These are phyloP conservation scores for Sylvia atricapilla DNA, from an alignment of 2,113 vertebrate species.

Conservation along the genomic window DNA sequence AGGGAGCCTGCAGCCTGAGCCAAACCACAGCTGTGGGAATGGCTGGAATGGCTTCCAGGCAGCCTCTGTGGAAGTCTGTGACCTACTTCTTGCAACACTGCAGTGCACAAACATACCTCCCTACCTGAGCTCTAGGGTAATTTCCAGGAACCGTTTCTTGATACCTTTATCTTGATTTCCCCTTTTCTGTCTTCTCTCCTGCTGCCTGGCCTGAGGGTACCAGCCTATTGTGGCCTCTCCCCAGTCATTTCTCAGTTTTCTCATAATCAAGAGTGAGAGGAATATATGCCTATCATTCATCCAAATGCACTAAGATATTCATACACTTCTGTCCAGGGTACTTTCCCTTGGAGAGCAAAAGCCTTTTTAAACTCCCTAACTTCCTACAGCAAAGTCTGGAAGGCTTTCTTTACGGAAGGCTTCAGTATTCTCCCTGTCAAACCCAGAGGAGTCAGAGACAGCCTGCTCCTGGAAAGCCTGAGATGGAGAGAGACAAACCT, in stretches of 20 bases:
- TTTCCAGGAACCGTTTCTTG: neutral
- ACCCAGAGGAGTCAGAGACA: neutral
- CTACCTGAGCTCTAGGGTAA: neutral
- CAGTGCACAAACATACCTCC: neutral
- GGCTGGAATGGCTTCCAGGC: neutral
- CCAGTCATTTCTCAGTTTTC: neutral
- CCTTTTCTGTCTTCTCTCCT: neutral
- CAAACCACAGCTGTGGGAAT: slow-evolving; percentile 21
- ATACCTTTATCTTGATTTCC: neutral
- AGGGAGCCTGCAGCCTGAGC: neutral
- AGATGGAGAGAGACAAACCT: neutral
- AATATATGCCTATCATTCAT: neutral
- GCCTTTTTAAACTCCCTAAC: neutral
- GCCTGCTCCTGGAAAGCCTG: neutral
- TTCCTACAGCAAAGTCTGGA: neutral
- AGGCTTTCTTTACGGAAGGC: neutral
- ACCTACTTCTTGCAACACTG: neutral
- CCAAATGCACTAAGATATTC: neutral
- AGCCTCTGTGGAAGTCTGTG: neutral
- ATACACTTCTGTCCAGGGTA: neutral
- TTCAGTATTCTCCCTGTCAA: accelerated
- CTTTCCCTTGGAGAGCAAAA: neutral
- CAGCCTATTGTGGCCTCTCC: neutral
- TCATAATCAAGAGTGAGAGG: neutral
- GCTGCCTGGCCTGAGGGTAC: neutral